A percentile compares a stretch with the other conserved stretches of the same genome.
phyloP scores from a whole-genome alignment of 2,888 invertebrate species.

The Synanthedon vespiformis region DNA sequence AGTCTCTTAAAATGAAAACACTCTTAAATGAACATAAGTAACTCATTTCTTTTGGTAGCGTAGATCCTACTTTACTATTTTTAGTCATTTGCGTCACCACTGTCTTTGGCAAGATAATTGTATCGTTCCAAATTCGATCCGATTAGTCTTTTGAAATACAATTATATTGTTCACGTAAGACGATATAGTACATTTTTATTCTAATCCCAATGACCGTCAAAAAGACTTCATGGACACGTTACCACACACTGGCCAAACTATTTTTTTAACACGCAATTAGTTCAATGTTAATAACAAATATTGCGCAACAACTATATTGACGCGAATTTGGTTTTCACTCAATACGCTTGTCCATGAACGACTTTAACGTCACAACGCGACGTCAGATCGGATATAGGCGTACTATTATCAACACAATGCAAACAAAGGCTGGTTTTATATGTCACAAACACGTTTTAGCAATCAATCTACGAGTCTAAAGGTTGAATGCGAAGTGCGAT shows the following conservation, averaged over 20 bases:
- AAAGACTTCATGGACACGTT: background rate
- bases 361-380: background rate
- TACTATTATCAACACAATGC: too few relatives aligned
- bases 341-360: background rate
- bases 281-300: background rate
- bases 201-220: background rate
- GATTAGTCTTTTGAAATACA: background rate
- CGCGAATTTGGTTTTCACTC: background rate
- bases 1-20: too few relatives aligned
- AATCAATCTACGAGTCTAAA: too few relatives aligned
- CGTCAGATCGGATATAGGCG: background rate
- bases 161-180: background rate
- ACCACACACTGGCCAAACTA: background rate
- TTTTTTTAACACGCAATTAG: slow-evolving; percentile 4
- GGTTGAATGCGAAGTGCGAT: background rate
- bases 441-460: too few relatives aligned
- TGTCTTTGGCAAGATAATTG: background rate
- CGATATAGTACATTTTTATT: background rate
- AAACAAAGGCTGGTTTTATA: too few relatives aligned
- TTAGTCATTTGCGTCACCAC: background rate
- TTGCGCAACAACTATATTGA: background rate
- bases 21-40: too few relatives aligned
- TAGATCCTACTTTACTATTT: background rate
- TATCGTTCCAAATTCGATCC: background rate
- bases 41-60: too few relatives aligned